These are phyloP conservation scores for Augiades crinisus DNA, from an alignment of 2,888 invertebrate species.

Conservation along the genomic window DNA sequence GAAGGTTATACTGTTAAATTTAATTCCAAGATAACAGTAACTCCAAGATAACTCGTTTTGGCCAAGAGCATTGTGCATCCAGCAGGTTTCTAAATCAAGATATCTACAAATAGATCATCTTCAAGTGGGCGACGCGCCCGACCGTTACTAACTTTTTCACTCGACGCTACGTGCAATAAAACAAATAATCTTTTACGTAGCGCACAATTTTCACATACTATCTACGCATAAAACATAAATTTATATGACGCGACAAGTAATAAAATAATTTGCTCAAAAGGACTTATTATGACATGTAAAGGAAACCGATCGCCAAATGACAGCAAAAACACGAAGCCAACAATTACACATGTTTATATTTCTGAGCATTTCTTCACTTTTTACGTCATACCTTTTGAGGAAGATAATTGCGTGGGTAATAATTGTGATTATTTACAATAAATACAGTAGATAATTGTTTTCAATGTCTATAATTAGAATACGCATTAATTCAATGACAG, in stretches of 20 bases:
- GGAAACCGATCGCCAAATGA: conserved; percentile 16
- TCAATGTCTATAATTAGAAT: conserved; percentile 18
- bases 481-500: conserved; percentile 20
- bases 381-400: conserved; percentile 4
- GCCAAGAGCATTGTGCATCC: conserved; percentile 9
- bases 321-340: conserved; percentile 12
- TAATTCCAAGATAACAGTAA: conserved; percentile 6
- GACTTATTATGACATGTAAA: conserved; percentile 8
- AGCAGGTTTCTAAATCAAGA: conserved; percentile 36
- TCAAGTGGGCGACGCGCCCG: conserved; percentile 37
- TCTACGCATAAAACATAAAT: conserved; percentile 1
- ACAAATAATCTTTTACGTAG: neutral
- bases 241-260: conserved; percentile 14
- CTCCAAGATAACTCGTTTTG: conserved; percentile 23
- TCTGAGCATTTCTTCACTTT: conserved; percentile 7
- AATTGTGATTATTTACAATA: conserved; percentile 18
- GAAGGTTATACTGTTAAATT: conserved; percentile 5
- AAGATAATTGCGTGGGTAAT: conserved; percentile 2
- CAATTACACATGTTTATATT: conserved; percentile 11
- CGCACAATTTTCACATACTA: neutral
- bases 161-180: conserved; percentile 40
- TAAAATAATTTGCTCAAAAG: conserved; percentile 21
- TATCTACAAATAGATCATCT: conserved; percentile 35
- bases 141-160: conserved; percentile 47
- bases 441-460: conserved; percentile 13